A percentile compares a stretch with the other conserved stretches of the same genome.
Evolutionary conservation across 2,888 invertebrate genomes (phyloP).

Genomic region (Achlya flavicornis): DNA sequence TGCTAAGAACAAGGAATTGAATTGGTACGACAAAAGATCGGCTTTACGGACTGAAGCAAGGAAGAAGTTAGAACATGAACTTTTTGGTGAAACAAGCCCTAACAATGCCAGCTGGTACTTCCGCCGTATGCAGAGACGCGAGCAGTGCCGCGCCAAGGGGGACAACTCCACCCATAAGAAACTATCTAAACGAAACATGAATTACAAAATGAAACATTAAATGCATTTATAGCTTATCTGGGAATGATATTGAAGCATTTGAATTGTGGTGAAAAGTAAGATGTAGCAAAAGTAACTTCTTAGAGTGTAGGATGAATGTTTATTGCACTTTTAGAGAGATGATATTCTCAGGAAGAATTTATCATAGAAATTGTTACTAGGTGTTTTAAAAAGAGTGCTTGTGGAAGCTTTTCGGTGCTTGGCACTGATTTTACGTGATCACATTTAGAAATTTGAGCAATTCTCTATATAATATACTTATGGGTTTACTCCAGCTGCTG

Average conservation of each 20-base stretch:
- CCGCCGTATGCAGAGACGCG: conserved; percentile 73
- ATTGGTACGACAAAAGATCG: conserved; percentile 72
- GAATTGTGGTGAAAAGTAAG: conserved; percentile 5
- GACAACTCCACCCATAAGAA: conserved; percentile 68
- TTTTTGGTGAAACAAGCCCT: conserved; percentile 59
- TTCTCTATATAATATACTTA: neutral
- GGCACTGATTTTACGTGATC: neutral
- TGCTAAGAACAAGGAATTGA: conserved; percentile 41
- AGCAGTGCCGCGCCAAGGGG: conserved; percentile 70
- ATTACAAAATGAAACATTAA: conserved; percentile 70
- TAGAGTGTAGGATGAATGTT: conserved; percentile 12
- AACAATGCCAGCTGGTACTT: conserved; percentile 78
- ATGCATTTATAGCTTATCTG: neutral
- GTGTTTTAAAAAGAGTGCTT: conserved; percentile 3
- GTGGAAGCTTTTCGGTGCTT: neutral
- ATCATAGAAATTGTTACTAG: conserved; percentile 5
- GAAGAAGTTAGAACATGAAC: conserved; percentile 62
- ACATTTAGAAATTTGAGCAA: neutral
- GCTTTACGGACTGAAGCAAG: conserved; percentile 65
- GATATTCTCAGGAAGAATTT: conserved; percentile 1
- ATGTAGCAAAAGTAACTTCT: conserved; percentile 3
- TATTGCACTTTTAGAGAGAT: conserved; percentile 10
- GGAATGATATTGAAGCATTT: conserved; percentile 2
- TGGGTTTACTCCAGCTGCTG: neutral
- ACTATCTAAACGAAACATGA: conserved; percentile 62